These are phyloP conservation scores for Rhinogobius similis DNA, from an alignment of 2,113 vertebrate genomes.

Conservation along the genomic window DNA sequence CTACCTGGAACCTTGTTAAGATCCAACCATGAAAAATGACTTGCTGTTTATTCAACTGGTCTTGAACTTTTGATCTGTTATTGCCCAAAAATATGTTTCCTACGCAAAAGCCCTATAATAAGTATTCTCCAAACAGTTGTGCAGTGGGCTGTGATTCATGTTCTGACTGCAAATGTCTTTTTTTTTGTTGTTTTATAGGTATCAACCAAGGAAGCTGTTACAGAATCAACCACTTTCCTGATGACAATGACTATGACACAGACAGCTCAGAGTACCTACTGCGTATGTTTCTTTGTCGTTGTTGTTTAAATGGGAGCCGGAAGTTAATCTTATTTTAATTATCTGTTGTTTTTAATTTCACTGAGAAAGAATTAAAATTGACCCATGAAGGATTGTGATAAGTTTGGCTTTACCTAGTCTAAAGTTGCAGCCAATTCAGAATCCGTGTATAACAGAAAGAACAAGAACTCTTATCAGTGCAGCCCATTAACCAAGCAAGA, in stretches of 20 bases:
- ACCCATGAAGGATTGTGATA: conserved; percentile 12
- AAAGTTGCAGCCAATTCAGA: conserved; percentile 11
- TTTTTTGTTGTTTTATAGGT: conserved; percentile 77
- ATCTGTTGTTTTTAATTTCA: neutral
- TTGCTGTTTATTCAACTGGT: too few species aligned
- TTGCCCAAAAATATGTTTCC: neutral
- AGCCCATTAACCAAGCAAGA: conserved; percentile 39
- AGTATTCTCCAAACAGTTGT: neutral
- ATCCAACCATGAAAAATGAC: too few species aligned
- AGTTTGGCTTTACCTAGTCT: conserved; percentile 8
- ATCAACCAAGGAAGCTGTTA: conserved; percentile 96
- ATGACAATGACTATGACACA: conserved; percentile 97
- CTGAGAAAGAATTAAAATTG: neutral
- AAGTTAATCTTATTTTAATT: neutral
- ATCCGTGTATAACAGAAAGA: conserved; percentile 8
- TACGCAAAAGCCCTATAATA: neutral
- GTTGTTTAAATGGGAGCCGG: neutral
- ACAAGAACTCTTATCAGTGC: conserved; percentile 31
- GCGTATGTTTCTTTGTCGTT: conserved; percentile 79
- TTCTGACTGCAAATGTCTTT: neutral
- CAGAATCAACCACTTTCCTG: conserved; percentile 98
- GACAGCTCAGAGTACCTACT: conserved; percentile 98
- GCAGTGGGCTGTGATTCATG: conserved; percentile 2
- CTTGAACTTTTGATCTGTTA: neutral
- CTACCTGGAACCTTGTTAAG: too few species aligned